Base-by-base conservation (phyloP, 2,888 invertebrate genomes). In the Pollenia amentaria region DNA sequence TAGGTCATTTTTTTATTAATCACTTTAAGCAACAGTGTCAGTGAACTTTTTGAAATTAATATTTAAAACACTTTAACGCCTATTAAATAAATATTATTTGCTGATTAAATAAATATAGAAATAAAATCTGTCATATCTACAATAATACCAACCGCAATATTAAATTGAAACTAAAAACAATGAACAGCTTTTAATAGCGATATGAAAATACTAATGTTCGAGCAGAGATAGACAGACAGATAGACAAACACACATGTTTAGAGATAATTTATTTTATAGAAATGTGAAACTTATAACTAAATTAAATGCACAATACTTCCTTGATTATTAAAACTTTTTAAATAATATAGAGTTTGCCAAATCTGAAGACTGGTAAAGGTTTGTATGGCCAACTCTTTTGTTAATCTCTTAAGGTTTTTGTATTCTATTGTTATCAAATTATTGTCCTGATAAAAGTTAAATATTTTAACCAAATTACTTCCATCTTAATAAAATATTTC, bases 211-310 rank as follows among this genome's bases (percentile, higher is more conserved):
- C 53, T 64, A 79, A 40, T 70, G 40, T 62, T 44, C 44, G 60
- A 44, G 55, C 64, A 55, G 21, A 18, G 53, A 69, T 44, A 7
- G 38, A 44, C 29, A 29, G 53, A 64, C 64, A 42, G 38, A 55
- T 16, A 18, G 53, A 69, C 51, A 6, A 14, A 44, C 29, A 12
- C 40, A 67, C 53, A 75, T 16, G 10, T 62, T 29, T 70, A 11
- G 8, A 44, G 48, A 60, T 77, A 67, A 78, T 46, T 42, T 51
- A 2, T 42, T 6, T 12, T 46, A 62, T 51, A 65, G 76, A 76
- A 80, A 80, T 80, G 48, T 72, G 80, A 80, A 80, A 76, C 76
- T 70, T 64, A 67, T 78, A 60, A 84, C 29, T 29, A 29, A 4
- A 29, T 6, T 29, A 29, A 60, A 84, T 65, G 48, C 44, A 69